Evolutionary conservation across 2,888 invertebrate genomes (phyloP).

Genomic region (Pyrrhosoma nymphula): DNA sequence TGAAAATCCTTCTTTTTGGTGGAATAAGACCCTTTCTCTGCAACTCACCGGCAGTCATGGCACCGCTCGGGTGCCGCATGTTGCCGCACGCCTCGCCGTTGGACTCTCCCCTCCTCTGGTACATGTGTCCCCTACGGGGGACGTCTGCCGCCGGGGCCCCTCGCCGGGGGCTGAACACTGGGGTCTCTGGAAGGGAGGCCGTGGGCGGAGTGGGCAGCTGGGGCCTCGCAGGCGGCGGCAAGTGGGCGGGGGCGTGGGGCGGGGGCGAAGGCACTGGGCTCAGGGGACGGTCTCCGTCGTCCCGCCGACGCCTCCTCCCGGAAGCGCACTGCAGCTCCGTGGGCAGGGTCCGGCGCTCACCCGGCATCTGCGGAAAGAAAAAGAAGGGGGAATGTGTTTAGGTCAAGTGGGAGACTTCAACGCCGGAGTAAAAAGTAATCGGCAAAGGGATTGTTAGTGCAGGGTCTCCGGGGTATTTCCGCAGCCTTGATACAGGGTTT

Average conservation of each 20-base stretch:
- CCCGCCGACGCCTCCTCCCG: constrained; percentile 28
- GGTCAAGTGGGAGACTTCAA: neutral
- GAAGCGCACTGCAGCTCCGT: constrained; percentile 82
- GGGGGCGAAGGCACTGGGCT: constrained; percentile 77
- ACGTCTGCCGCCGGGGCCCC: constrained; percentile 80
- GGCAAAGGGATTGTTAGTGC: too few relatives aligned
- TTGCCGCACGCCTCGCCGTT: constrained; percentile 52
- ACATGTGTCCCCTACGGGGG: constrained; percentile 76
- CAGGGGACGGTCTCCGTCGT: constrained; percentile 27
- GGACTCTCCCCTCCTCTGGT: constrained; percentile 55
- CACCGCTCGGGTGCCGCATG: constrained; percentile 79
- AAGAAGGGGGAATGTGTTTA: neutral
- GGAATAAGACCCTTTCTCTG: too few relatives aligned
- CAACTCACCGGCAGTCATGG: constrained; percentile 78
- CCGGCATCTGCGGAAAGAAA: constrained; percentile 14
- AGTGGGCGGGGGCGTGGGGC: constrained; percentile 86
- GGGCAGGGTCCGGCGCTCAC: constrained; percentile 86
- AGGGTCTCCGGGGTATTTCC: too few relatives aligned
- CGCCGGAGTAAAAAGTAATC: neutral
- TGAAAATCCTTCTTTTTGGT: too few relatives aligned
- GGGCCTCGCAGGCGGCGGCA: constrained; percentile 91
- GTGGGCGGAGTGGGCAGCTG: constrained; percentile 86
- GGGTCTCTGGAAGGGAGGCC: constrained; percentile 90
- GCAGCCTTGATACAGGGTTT: too few relatives aligned
- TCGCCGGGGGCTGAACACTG: constrained; percentile 84